phyloP scores from a whole-genome alignment of 2,888 invertebrate species.

The Orchestes rusci region DNA sequence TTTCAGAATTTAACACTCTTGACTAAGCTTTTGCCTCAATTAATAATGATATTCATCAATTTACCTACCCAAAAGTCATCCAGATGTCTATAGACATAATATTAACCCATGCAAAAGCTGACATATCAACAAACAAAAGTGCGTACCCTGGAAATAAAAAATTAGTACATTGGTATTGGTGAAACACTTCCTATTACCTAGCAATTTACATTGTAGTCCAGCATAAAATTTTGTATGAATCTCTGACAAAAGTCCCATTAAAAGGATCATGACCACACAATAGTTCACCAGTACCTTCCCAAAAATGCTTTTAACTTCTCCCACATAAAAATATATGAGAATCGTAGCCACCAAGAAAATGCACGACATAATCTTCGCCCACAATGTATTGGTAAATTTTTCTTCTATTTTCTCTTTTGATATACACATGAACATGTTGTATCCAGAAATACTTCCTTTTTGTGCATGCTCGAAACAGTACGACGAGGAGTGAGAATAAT shows the following conservation, averaged over 20 bases:
- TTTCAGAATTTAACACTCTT: too few relatives aligned
- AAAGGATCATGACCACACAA: constrained; percentile 28
- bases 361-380: constrained; percentile 30
- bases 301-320: constrained; percentile 31
- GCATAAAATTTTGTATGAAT: constrained; percentile 5
- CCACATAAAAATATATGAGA: constrained; percentile 29
- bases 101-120: constrained; percentile 34
- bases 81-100: constrained; percentile 36
- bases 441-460: constrained; percentile 15
- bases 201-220: constrained; percentile 20
- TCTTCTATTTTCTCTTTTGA: constrained; percentile 4
- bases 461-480: constrained; percentile 30
- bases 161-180: background rate
- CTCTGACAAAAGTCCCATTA: constrained; percentile 12
- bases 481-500: constrained; percentile 15
- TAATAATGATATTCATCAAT: too few relatives aligned
- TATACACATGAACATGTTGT: constrained; percentile 25
- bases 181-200: constrained; percentile 17
- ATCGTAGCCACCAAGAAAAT: constrained; percentile 30
- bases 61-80: constrained; percentile 34
- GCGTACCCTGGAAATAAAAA: constrained; percentile 1
- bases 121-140: constrained; percentile 27
- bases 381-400: constrained; percentile 29
- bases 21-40: too few relatives aligned
- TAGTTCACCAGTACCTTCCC: constrained; percentile 35